Base-by-base conservation (phyloP, 2,888 invertebrate species). In the Troglohyphantes excavatus region DNA sequence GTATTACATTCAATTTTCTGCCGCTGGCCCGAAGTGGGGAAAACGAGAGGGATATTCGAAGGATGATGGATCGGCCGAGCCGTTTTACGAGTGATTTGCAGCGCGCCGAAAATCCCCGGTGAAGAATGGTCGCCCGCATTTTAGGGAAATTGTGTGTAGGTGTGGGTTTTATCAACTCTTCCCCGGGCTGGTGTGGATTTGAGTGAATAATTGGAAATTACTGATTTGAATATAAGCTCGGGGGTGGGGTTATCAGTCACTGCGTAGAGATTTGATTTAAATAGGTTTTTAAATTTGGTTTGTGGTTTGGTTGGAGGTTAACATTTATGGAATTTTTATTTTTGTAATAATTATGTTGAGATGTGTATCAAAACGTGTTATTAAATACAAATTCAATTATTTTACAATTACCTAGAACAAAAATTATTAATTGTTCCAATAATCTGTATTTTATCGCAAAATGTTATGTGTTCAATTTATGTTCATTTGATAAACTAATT, bases 1-100 rank as follows among this genome's bases (percentile, higher is more conserved):
- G 23, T 61, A 70, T 82, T 72, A 43, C 33, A 72, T 82, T 82
- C 82, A 70, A 82, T 82, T 53, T 53, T 53, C 53, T 82, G 78
- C 23, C 26, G 2, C 21, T n/a, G 27, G 19, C 43, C 53, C 53
- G 19, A n/a, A 33, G 43, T 26, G 68, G 46, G 81, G 26, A 81
- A 76, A 76, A 59, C 61, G n/a, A n/a, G n/a, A 21, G 29, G 13
- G 63, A 39, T 78, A 39, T 59, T 29, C 26, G 29, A 33, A 68
- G 67, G 72, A 70, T 82, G 61, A 72, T 72, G 39, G 61, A 82
- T 82, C 13, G n/a, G 27, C 29, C 6, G 63, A 33, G 27, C 21
- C 26, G 63, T 63, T 63, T 21, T n/a, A 59, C 23, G 43, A 39
- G 65, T 65, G 65, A 78, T 65, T 78, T 78, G 75, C 46, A 72